Conservation (phyloP, 2,797 vertebrate species). For the Mormyrops attenuatus region DNA sequence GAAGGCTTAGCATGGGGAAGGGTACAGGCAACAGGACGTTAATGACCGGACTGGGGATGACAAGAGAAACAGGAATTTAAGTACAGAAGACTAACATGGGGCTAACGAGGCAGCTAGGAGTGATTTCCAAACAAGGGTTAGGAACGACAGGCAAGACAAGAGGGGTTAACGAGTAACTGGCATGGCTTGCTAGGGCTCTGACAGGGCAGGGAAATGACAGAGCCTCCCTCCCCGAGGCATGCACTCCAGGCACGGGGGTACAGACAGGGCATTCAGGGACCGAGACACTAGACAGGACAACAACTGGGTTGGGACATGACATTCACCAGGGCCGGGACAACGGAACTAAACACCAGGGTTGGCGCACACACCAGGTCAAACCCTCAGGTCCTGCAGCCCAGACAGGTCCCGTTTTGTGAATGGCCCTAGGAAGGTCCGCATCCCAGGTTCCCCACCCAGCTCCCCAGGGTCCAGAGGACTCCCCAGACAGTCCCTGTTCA, state of each 20-base stretch:
- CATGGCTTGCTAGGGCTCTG: not conserved
- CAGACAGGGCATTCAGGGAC: not conserved
- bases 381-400: not conserved
- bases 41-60: not conserved
- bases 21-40: not conserved
- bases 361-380: not conserved
- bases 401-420: not conserved
- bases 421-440: not conserved
- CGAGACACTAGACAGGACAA: not conserved
- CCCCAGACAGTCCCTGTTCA: not conserved
- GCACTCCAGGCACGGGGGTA: not conserved
- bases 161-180: not conserved
- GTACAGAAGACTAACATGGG: not conserved
- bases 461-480: not conserved
- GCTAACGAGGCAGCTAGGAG: not conserved
- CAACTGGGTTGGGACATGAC: not conserved
- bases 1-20: not conserved
- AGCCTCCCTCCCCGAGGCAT: not conserved
- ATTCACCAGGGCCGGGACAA: not conserved
- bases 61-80: not conserved
- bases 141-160: not conserved
- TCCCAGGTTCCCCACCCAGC: not conserved
- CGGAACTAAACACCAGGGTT: not conserved
- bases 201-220: not conserved
- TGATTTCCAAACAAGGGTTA: not conserved